Evolutionary conservation across 2,113 vertebrate species (phyloP), one percentile per base, ranked within the genome.

Genomic region (Trinectes maculatus): DNA sequence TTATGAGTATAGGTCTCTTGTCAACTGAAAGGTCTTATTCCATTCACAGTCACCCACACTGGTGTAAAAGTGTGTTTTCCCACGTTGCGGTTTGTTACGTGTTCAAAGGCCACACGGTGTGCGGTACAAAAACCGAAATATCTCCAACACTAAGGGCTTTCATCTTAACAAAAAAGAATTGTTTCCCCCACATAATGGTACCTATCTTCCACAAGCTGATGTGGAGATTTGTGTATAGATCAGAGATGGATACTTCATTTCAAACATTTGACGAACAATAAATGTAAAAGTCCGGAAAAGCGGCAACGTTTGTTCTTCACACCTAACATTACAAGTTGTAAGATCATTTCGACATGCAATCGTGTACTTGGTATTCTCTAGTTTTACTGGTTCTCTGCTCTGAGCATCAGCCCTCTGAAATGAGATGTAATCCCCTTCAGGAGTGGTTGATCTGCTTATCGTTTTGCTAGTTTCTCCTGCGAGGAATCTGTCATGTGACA

Each of bases 401-500:
- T 8, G 2, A 70, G 52, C 51, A n/a, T 76, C 79, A 77, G 47
- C 71, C 49, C 74, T 63, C 69, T 55, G 15, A 75, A 85, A 87
- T 79, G 19, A 81, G 79, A 69, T 46, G 13, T 89, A 91, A 92
- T 92, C 89, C 81, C 44, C 71, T 69, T 61, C 52, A 77, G 74
- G 56, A 69, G 16, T 36, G 33, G 71, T 74, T 87, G 87, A 91
- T 89, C 82, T 88, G 51, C 87, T 89, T 89, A 87, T 84, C 42
- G 70, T 58, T 79, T 78, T 18, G 16, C 63, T 80, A 28, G 26
- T 31, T 52, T 52, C 29, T 21, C 26, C 29, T 18, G 7, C 49
- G 13, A 13, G 15, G 49, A 52, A 12, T 21, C 29, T 11, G 49
- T 86, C 92, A 93, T 91, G 91, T 93, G 92, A 93, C 83, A 68